Base-by-base conservation (phyloP, 2,797 vertebrate species). In the Staurois parvus region DNA sequence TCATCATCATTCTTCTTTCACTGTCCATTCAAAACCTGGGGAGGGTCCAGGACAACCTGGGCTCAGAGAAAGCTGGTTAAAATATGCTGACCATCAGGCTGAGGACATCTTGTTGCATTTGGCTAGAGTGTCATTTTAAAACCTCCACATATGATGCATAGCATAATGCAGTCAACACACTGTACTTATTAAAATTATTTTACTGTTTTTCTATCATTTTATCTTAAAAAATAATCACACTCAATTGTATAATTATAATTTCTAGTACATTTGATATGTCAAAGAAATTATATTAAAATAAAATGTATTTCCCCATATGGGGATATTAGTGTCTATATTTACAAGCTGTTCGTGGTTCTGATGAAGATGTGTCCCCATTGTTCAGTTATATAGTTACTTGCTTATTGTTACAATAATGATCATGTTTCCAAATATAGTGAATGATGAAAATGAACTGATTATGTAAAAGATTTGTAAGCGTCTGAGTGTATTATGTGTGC, bases 171-270 rank as follows among this genome's bases (percentile, higher is more conserved):
- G 34, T 77, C 75, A 37, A 30, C 24, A 76, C n/a, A 37, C 10
- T 37, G 37, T 37, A 19, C 48, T 28, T 32, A 12, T 10, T 45
- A 69, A 37, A 32, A 77, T 84, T 42, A 77, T 77, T 77, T 42
- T 84, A 72, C 69, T 29, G 34, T 52, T 69, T 45, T 42, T 74
- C 32, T 56, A 75, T 42, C 17, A 30, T 69, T 85, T 76, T 34
- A 59, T 21, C 45, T 59, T 85, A 69, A 75, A 79, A 52, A 59
- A 73, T n/a, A 56, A 79, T 19, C 69, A 32, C 24, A 21, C 32
- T 73, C 75, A 29, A 85, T 76, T 72, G n/a, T 32, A 75, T 81
- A 81, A 85, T 79, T 84, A 75, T 52, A 17, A 19, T 80, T 75
- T 26, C 26, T 68, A 34, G 56, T 66, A 66, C 48, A 79, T 66